Evolutionary conservation across 2,113 vertebrate genomes (phyloP), one percentile per base, ranked within the genome.

Genomic region (Corvus cornix): DNA sequence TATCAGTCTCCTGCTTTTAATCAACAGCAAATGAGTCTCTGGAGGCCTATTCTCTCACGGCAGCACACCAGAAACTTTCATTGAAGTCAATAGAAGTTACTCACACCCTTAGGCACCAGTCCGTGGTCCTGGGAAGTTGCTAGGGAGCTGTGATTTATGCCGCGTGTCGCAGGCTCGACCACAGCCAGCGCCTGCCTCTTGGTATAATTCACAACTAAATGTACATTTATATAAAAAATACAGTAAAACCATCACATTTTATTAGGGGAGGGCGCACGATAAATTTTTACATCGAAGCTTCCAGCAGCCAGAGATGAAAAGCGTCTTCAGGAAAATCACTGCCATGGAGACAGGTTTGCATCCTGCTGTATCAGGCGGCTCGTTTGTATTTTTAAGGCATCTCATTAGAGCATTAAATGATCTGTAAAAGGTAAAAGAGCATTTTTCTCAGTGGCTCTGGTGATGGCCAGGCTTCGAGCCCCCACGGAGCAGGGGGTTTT

Each of bases 171-270:
- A 67, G 44, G 44, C 72, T 83, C 24, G 1, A 63, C 86, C 56
- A 28, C 75, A 82, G 84, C 93, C 46, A 73, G 53, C 1, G 23
- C 78, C 79, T 56, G 80, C 85, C 72, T 90, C 91, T 80, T n/a
- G 81, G 88, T 89, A 56, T 97, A 95, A 96, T 84, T 96, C 91
- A 93, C 78, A 94, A 84, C 87, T 92, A 96, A 96, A 91, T 51
- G 84, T 79, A 74, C 88, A 67, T 95, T 97, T 96, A 90, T 92
- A 94, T 84, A 77, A 92, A 97, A 96, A 93, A 66, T 27, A 91
- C 82, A 93, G 86, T 93, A 95, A 97, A 96, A 6, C 75, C 76
- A 94, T 95, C 88, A 84, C 90, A 51, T 95, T 96, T 97, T 93
- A 96, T 95, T 92, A 82, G 69, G 63, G 94, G 79, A 94, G 93